Evolutionary conservation across 2,888 invertebrate species (phyloP).

Genomic region (Mellilla xanthometata): DNA sequence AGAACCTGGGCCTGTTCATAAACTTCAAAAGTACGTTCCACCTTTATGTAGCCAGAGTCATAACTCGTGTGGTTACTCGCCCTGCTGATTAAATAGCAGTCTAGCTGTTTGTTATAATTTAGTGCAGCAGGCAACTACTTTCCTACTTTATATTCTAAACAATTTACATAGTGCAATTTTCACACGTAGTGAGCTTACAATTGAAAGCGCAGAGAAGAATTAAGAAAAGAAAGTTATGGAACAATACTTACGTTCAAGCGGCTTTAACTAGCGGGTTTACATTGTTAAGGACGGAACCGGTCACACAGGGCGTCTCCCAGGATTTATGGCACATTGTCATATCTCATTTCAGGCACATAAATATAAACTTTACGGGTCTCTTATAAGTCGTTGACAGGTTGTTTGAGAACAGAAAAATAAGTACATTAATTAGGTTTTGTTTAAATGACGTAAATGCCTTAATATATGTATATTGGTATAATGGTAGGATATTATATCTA

Average conservation of each 20-base stretch:
- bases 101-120: too few species aligned
- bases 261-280: constrained; percentile 20
- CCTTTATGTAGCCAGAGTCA: too few species aligned
- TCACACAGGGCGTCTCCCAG: constrained; percentile 21
- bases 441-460: too few species aligned
- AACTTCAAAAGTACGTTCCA: too few species aligned
- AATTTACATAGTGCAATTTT: constrained; percentile 36
- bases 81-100: too few species aligned
- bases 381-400: too few species aligned
- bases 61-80: too few species aligned
- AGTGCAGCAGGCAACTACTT: neutral
- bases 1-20: too few species aligned
- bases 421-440: too few species aligned
- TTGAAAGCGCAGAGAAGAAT: constrained; percentile 42
- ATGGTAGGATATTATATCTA: too few species aligned
- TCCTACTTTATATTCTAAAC: constrained; percentile 25
- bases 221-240: constrained; percentile 61
- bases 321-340: constrained; percentile 10
- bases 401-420: too few species aligned
- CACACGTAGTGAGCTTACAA: constrained; percentile 27
- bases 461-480: too few species aligned
- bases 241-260: constrained; percentile 42
- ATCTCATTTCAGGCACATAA: constrained; percentile 4
- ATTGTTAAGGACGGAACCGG: constrained; percentile 34
- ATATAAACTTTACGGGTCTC: neutral